Evolutionary conservation across 2,888 invertebrate species (phyloP).

Genomic region (Reticulitermes lucifugus): DNA sequence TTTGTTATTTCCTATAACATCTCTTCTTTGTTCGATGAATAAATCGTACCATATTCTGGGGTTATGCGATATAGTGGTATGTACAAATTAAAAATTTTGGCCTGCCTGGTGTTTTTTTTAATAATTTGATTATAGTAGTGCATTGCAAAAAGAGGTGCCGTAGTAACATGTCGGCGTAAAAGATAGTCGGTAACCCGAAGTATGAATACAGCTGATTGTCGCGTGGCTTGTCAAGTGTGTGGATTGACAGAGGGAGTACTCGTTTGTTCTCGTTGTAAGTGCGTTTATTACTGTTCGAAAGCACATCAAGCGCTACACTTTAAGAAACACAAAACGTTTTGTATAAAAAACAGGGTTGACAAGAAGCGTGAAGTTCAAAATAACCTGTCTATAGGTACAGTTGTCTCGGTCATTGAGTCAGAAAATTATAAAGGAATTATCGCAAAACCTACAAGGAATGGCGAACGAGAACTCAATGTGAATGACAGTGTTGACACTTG

Average conservation of each 20-base stretch:
- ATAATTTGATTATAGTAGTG: not conserved
- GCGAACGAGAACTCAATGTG: not conserved
- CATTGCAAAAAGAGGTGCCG: not conserved
- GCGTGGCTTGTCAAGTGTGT: slow-evolving; percentile 66
- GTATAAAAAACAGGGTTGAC: slow-evolving; percentile 54
- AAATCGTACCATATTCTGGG: no score
- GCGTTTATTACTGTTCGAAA: slow-evolving; percentile 81
- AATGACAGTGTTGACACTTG: slow-evolving; percentile 17
- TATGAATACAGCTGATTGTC: slow-evolving; percentile 53
- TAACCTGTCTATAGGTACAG: not conserved
- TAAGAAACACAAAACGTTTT: slow-evolving; percentile 75
- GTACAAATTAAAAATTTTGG: not conserved
- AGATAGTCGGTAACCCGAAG: not conserved
- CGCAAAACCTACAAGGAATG: not conserved
- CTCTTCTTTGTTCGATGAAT: no score
- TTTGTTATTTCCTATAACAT: no score
- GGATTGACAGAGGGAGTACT: slow-evolving; percentile 70
- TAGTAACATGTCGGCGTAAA: slow-evolving; percentile 24
- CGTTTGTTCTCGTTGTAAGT: slow-evolving; percentile 81
- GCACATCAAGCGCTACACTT: slow-evolving; percentile 85
- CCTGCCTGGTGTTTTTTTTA: not conserved
- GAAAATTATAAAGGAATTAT: not conserved
- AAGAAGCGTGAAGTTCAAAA: slow-evolving; percentile 37
- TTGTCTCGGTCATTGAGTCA: not conserved
- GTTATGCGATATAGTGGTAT: not conserved